Evolutionary conservation across 2,888 invertebrate species (phyloP).

Genomic region (Platycheirus rosarum): DNA sequence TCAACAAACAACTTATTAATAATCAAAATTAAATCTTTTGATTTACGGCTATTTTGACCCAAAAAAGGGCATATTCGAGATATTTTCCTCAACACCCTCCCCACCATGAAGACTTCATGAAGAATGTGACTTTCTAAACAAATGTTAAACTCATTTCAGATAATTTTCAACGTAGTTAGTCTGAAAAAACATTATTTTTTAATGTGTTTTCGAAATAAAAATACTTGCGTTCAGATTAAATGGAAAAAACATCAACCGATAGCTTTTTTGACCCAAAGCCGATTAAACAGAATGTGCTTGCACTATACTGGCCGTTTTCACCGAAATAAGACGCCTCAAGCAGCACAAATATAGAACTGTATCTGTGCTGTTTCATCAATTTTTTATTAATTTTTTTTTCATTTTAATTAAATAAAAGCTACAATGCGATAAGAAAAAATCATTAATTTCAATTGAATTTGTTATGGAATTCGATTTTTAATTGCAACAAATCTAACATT

Average conservation of each 20-base stretch:
- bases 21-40: constrained; percentile 18
- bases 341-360: constrained; percentile 42
- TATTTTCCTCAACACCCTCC: too few relatives aligned
- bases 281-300: constrained; percentile 39
- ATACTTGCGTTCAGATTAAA: neutral
- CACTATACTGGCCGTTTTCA: constrained; percentile 48
- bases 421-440: constrained; percentile 49
- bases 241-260: constrained; percentile 42
- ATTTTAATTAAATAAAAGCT: constrained; percentile 43
- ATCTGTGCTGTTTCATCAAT: constrained; percentile 17
- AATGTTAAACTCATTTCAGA: constrained; percentile 38
- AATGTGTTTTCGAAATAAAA: constrained; percentile 4
- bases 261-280: constrained; percentile 60
- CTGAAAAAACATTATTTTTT: constrained; percentile 11
- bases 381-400: constrained; percentile 6
- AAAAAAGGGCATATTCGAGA: constrained; percentile 20
- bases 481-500: constrained; percentile 21
- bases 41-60: constrained; percentile 40
- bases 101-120: neutral
- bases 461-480: constrained; percentile 62
- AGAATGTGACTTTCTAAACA: constrained; percentile 11
- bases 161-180: constrained; percentile 26
- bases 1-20: constrained; percentile 2
- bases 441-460: constrained; percentile 70
- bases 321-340: constrained; percentile 28